Evolutionary conservation across 2,113 vertebrate genomes (phyloP).

Genomic region (Takifugu flavidus): DNA sequence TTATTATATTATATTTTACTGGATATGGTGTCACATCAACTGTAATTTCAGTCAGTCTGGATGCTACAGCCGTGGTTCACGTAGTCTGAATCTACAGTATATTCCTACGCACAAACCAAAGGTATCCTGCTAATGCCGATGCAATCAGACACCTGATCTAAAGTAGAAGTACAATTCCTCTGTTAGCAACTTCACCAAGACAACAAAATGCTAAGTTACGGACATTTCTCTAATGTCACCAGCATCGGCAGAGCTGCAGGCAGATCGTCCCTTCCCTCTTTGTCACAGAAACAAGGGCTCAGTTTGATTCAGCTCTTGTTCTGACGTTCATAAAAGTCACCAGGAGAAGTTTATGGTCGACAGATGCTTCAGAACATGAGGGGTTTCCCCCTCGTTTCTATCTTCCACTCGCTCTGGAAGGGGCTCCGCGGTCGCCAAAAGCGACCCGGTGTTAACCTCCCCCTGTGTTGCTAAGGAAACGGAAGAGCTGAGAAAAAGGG

Average conservation of each 20-base stretch:
- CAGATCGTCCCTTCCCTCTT: conserved; percentile 45
- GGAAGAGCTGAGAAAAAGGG: conserved; percentile 62
- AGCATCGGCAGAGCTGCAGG: conserved; percentile 48
- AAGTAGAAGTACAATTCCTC: too few relatives aligned
- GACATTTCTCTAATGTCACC: not conserved
- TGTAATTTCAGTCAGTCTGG: too few relatives aligned
- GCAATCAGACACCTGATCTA: too few relatives aligned
- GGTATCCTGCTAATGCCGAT: too few relatives aligned
- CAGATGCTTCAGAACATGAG: conserved; percentile 74
- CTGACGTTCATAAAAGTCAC: conserved; percentile 71
- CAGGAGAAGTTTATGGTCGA: conserved; percentile 68
- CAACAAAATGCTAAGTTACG: too few relatives aligned
- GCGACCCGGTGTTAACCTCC: conserved; percentile 71
- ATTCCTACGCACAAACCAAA: too few relatives aligned
- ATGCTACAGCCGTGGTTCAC: too few relatives aligned
- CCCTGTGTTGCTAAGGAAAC: conserved; percentile 63
- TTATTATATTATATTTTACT: too few relatives aligned
- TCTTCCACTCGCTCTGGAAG: conserved; percentile 44
- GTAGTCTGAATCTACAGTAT: too few relatives aligned
- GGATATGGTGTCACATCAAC: too few relatives aligned
- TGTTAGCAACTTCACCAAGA: too few relatives aligned
- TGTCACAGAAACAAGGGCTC: conserved; percentile 46
- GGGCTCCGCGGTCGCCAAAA: conserved; percentile 47
- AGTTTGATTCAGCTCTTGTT: conserved; percentile 55
- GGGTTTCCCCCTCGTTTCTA: conserved; percentile 32